Evolutionary conservation across 2,797 vertebrate species (phyloP).

Genomic region (Discoglossus pictus): DNA sequence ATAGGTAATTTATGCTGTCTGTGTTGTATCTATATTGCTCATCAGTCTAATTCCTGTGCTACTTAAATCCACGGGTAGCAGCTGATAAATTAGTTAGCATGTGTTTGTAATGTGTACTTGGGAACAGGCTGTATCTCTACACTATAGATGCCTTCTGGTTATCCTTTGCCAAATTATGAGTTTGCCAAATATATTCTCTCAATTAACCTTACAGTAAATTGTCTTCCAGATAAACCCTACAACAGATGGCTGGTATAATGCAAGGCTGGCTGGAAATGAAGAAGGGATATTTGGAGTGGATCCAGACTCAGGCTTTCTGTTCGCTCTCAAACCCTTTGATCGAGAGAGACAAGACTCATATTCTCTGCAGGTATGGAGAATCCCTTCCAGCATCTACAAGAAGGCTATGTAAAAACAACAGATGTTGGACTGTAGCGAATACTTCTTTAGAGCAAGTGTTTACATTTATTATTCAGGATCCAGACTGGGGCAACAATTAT

Average conservation of each 20-base stretch:
- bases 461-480: too few relatives aligned
- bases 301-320: constrained; percentile 72
- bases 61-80: too few relatives aligned
- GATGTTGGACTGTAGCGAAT: too few relatives aligned
- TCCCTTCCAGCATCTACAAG: neutral
- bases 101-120: constrained; percentile 5
- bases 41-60: too few relatives aligned
- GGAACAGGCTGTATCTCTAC: constrained; percentile 9
- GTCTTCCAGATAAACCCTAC: constrained; percentile 31
- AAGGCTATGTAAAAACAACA: too few relatives aligned
- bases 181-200: constrained; percentile 26
- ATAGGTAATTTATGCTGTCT: too few relatives aligned
- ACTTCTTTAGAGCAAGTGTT: too few relatives aligned
- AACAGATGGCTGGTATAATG: constrained; percentile 65
- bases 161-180: neutral
- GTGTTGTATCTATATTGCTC: too few relatives aligned
- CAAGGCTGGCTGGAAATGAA: constrained; percentile 68
- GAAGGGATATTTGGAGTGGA: constrained; percentile 82
- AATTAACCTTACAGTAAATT: constrained; percentile 38
- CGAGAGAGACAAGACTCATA: constrained; percentile 82
- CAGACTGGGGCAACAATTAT: too few relatives aligned
- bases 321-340: constrained; percentile 77
- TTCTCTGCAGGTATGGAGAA: constrained; percentile 73
- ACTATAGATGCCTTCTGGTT: neutral
- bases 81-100: neutral